phyloP scores from a whole-genome alignment of 2,888 invertebrate genomes.

The Fissipunctia ypsillon region DNA sequence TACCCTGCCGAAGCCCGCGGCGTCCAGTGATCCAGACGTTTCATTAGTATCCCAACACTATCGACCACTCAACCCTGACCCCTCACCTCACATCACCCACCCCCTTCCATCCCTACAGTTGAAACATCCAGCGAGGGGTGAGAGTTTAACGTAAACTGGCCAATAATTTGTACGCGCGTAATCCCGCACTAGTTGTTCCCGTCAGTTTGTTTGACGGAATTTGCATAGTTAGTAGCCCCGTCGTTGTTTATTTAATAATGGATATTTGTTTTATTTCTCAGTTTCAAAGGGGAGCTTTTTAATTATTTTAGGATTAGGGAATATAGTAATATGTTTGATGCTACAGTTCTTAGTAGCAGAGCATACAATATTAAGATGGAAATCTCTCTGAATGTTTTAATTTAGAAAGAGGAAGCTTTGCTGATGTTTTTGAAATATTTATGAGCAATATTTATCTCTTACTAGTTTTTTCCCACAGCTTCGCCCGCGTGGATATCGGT shows the following conservation, averaged over 20 bases:
- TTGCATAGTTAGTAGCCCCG: slow-evolving; percentile 83
- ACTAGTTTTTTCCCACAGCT: too few relatives aligned
- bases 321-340: slow-evolving; percentile 32
- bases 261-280: slow-evolving; percentile 71
- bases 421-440: slow-evolving; percentile 10
- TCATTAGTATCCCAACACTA: slow-evolving; percentile 71
- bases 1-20: slow-evolving; percentile 70
- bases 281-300: slow-evolving; percentile 62
- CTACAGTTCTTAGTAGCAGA: slow-evolving; percentile 4
- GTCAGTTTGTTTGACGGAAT: slow-evolving; percentile 80
- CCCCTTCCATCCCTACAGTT: slow-evolving; percentile 37
- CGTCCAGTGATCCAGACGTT: slow-evolving; percentile 76
- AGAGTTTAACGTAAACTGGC: slow-evolving; percentile 61
- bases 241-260: slow-evolving; percentile 75
- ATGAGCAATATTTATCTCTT: neutral
- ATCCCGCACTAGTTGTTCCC: slow-evolving; percentile 71
- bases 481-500: too few relatives aligned
- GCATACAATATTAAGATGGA: slow-evolving; percentile 17
- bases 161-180: slow-evolving; percentile 57
- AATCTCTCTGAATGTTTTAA: slow-evolving; percentile 40
- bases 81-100: slow-evolving; percentile 20
- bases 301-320: slow-evolving; percentile 62
- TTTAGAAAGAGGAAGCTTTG: slow-evolving; percentile 8
- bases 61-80: slow-evolving; percentile 60
- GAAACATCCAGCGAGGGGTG: slow-evolving; percentile 41